A percentile compares a stretch with the other conserved stretches of the same genome.
These are phyloP conservation scores for Hypanus sabinus DNA, from an alignment of 2,113 vertebrate genomes.

Conservation along the genomic window DNA sequence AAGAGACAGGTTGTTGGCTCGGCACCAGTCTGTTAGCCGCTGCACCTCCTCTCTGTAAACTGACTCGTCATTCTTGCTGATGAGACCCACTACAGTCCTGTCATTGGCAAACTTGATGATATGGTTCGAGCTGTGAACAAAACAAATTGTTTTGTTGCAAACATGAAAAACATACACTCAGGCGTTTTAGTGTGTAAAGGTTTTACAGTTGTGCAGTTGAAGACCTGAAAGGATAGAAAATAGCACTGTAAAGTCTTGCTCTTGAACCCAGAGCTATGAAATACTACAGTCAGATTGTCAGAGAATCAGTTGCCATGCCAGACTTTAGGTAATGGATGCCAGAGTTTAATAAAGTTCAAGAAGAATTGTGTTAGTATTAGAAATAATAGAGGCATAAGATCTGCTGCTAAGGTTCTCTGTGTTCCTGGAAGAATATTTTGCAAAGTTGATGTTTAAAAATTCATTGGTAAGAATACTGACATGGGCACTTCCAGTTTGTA, in stretches of 20 bases:
- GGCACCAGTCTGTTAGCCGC: too few species aligned
- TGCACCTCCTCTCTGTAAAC: too few species aligned
- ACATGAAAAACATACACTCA: neutral
- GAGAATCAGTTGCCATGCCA: neutral
- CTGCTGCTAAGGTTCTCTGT: neutral
- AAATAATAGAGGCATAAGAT: neutral
- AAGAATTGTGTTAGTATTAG: neutral
- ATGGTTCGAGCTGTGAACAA: too few species aligned
- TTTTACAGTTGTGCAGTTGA: neutral
- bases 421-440: neutral
- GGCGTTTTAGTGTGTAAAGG: neutral
- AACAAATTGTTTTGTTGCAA: neutral
- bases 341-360: slow-evolving; percentile 23
- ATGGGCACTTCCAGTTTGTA: neutral
- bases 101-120: too few species aligned
- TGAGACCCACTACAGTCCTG: too few species aligned
- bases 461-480: neutral
- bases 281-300: neutral
- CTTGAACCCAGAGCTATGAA: too few species aligned
- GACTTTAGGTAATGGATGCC: neutral
- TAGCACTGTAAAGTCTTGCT: too few species aligned
- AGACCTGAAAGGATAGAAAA: neutral
- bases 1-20: too few species aligned
- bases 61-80: too few species aligned
- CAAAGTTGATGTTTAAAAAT: neutral